These are phyloP conservation scores for Caiman crocodilus DNA, from an alignment of 2,797 vertebrate species.

Conservation along the genomic window DNA sequence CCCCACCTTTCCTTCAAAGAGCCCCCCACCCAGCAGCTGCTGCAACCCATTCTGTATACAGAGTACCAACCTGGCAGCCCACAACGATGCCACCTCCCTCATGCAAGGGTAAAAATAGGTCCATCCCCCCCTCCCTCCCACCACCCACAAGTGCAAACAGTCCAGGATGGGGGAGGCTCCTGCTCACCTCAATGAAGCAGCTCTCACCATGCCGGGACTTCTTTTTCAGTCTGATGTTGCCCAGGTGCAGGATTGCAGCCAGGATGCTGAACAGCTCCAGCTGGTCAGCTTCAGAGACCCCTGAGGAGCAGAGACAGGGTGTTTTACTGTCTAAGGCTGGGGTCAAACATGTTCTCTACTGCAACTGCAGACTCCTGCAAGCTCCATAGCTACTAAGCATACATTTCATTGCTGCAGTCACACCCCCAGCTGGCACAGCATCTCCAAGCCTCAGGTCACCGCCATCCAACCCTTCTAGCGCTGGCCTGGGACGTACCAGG, in stretches of 20 bases:
- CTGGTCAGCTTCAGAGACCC: slow-evolving; percentile 84
- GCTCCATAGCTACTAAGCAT: no score
- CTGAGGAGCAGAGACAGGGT: slow-evolving; percentile 57
- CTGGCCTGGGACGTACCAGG: no score
- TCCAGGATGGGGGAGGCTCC: neutral
- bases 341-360: no score
- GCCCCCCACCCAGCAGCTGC: no score
- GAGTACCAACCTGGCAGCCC: neutral
- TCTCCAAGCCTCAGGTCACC: neutral
- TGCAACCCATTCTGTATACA: accelerated
- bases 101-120: no score
- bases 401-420: neutral
- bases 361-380: no score
- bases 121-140: no score
- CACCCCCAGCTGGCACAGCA: neutral
- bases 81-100: neutral
- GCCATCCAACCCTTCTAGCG: neutral
- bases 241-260: slow-evolving; percentile 85
- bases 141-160: neutral
- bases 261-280: slow-evolving; percentile 86
- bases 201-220: slow-evolving; percentile 80
- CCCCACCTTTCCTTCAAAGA: no score
- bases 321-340: no score
- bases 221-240: slow-evolving; percentile 80
- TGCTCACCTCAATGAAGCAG: slow-evolving; percentile 79